Percentiles rank a stretch among this genome's conserved stretches.
Conservation (phyloP, 2,797 vertebrate species). For the Sparus aurata region DNA sequence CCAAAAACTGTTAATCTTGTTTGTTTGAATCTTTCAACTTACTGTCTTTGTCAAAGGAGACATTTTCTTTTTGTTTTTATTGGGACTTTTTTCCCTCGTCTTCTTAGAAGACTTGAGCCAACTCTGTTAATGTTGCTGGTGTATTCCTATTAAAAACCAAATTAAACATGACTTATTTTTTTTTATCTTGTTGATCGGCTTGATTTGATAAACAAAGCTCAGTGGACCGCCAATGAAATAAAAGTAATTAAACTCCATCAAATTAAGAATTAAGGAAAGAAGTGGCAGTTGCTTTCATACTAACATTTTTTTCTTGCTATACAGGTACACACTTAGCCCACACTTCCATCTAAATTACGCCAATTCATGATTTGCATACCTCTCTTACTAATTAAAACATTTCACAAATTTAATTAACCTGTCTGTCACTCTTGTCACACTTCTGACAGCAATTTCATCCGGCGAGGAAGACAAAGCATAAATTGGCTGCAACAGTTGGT, state of each 20-base stretch:
- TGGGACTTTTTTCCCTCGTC: background rate
- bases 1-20: background rate
- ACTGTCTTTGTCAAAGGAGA: background rate
- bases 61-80: background rate
- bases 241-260: too few relatives aligned
- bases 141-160: background rate
- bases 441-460: slow-evolving; percentile 60
- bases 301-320: background rate
- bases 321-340: background rate
- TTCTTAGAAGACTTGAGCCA: background rate
- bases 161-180: background rate
- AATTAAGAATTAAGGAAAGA: background rate
- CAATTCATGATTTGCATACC: slow-evolving; percentile 62
- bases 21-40: too few relatives aligned
- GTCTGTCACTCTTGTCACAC: slow-evolving; percentile 66
- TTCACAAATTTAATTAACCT: slow-evolving; percentile 66
- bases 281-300: background rate
- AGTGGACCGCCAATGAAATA: too few relatives aligned
- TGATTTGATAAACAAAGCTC: background rate
- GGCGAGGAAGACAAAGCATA: slow-evolving; percentile 63
- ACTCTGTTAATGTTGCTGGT: background rate
- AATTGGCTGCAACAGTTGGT: slow-evolving; percentile 60
- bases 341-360: slow-evolving; percentile 38
- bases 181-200: background rate
- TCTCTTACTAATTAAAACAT: slow-evolving; percentile 66